Evolutionary conservation across 2,113 vertebrate species (phyloP).

Genomic region (Neomonachus schauinslandi): DNA sequence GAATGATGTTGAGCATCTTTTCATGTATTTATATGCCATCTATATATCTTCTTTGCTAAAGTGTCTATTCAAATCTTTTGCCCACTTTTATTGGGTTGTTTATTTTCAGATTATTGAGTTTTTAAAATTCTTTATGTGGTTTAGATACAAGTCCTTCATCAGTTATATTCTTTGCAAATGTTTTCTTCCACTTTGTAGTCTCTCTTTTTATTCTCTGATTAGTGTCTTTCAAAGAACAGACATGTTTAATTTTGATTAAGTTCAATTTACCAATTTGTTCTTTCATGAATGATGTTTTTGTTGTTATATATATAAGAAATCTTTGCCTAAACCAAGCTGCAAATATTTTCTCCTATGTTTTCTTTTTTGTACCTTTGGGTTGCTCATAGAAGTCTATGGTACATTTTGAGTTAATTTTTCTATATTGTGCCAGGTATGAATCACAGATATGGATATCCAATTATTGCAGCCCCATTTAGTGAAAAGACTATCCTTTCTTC

Average conservation of each 20-base stretch:
- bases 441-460: neutral
- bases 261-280: slow-evolving; percentile 17
- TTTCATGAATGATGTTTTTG: neutral
- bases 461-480: neutral
- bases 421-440: neutral
- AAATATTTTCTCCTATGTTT: neutral
- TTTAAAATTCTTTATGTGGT: neutral
- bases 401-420: neutral
- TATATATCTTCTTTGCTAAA: neutral
- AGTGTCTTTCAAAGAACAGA: neutral
- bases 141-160: neutral
- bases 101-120: neutral
- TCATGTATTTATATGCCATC: neutral
- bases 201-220: neutral
- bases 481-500: neutral
- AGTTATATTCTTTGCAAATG: neutral
- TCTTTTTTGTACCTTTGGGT: neutral
- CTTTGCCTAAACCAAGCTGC: neutral
- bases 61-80: neutral
- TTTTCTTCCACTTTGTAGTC: neutral
- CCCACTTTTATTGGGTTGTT: neutral
- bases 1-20: neutral
- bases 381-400: neutral
- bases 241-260: slow-evolving; percentile 4
- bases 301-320: neutral